Base-by-base conservation (phyloP, 2,797 vertebrate species). In the Anomalospiza imberbis region DNA sequence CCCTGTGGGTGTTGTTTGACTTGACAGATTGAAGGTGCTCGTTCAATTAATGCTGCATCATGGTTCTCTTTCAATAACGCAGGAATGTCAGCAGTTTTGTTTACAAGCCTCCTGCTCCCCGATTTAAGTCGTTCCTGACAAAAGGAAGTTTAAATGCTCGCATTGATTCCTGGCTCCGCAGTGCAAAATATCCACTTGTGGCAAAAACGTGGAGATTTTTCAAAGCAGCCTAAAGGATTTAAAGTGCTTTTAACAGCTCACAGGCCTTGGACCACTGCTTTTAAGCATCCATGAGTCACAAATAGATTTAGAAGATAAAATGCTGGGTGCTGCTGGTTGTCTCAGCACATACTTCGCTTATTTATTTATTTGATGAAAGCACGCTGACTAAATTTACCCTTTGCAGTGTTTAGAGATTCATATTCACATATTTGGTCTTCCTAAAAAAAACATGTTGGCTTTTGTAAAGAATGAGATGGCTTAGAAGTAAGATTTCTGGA, bases 181-280 rank as follows among this genome's bases (percentile, higher is more conserved):
- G 50, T 22, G 66, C 91, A 91, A 94, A 95, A 95, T 77, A 94
- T 55, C 94, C 7, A 5, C 89, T 83, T 73, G 80, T 92, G 92
- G 78, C 70, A 86, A 77, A 75, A 76, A 55, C 12, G 2, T 12
- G 44, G 92, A 91, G 92, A 75, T 93, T 95, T 96, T 93, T 96
- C 94, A 95, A 93, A 96, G 94, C 70, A 67, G 87, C 71, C 87
- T 89, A 73, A 85, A 95, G 93, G 76, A 90, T 94, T 95, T 95
- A 93, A 94, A 86, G 70, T 84, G 89, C 87, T 94, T 96, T 90
- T 89, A 92, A 86, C 76, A 89, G 85, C 76, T 91, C 61, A 61
- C 73, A 67, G 85, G 48, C 72, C 91, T 92, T 84, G 91, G 89
- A 95, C 92, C 62, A 78, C 75, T 88, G 91, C 89, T 96, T 95